Evolutionary conservation across 1,140 invertebrate species (phyloP).

Genomic region (Pararge aegeria): DNA sequence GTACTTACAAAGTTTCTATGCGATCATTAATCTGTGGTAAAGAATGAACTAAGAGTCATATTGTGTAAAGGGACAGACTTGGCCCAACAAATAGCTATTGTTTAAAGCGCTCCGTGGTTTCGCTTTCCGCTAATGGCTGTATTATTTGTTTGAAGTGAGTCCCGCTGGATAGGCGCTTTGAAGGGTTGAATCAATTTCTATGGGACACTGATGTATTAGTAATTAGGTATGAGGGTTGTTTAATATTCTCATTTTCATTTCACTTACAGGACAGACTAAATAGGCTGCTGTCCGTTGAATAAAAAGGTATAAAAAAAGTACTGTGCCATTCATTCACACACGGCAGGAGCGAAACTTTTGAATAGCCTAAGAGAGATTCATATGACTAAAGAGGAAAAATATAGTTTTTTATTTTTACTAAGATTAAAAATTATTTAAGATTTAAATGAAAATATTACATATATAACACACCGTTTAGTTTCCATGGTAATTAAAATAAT

Average conservation of each 20-base stretch:
- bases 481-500: too few species aligned
- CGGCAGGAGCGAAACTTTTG: too few species aligned
- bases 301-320: too few species aligned
- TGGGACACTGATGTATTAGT: background rate
- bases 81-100: conserved; percentile 48
- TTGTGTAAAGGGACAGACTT: conserved; percentile 43
- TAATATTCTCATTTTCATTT: background rate
- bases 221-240: background rate
- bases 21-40: conserved; percentile 23
- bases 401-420: too few species aligned
- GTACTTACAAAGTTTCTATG: conserved; percentile 14
- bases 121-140: conserved; percentile 38
- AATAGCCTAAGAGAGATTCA: too few species aligned
- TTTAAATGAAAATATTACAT: too few species aligned
- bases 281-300: too few species aligned
- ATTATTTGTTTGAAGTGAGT: conserved; percentile 41
- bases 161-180: conserved; percentile 18
- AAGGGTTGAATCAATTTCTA: conserved; percentile 18
- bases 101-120: conserved; percentile 32
- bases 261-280: too few species aligned
- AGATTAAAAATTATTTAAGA: too few species aligned
- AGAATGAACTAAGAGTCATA: conserved; percentile 40
- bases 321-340: too few species aligned
- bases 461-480: too few species aligned
- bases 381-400: too few species aligned